These are phyloP conservation scores for Conus ventricosus DNA, from an alignment of 1,140 invertebrate genomes.

Conservation along the genomic window DNA sequence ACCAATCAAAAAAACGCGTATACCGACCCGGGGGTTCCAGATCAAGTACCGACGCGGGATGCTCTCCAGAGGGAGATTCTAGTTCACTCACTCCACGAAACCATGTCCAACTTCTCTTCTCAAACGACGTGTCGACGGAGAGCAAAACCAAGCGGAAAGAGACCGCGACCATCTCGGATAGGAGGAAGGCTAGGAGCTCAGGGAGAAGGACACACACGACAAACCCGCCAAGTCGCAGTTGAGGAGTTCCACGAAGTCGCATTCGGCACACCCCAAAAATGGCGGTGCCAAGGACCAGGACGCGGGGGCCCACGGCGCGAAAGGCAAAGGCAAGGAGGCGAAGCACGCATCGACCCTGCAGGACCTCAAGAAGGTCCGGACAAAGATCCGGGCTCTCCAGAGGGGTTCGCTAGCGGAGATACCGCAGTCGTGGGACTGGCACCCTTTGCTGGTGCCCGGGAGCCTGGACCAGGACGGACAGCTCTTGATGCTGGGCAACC, in stretches of 20 bases:
- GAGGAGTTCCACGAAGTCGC: not conserved
- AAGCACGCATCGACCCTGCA: not conserved
- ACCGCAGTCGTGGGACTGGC: not conserved
- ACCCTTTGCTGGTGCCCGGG: not conserved
- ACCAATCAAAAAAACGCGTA: too few relatives aligned
- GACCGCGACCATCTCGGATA: not conserved
- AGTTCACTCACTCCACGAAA: not conserved
- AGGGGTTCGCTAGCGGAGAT: not conserved
- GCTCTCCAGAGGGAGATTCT: not conserved
- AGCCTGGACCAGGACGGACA: not conserved
- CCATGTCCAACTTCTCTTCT: not conserved
- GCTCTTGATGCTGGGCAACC: slow-evolving; percentile 65
- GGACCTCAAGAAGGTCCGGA: not conserved
- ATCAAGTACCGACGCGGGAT: not conserved
- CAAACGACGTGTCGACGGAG: not conserved
- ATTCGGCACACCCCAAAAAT: not conserved
- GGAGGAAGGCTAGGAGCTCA: not conserved
- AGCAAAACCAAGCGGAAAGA: not conserved
- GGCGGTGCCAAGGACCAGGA: too few relatives aligned
- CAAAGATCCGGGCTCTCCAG: not conserved
- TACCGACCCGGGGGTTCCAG: not conserved
- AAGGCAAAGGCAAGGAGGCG: not conserved
- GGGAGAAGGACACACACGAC: not conserved
- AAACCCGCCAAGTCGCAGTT: not conserved
- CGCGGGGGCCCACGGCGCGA: not conserved